phyloP scores from a whole-genome alignment of 2,797 vertebrate species.

The Hyperoplus immaculatus region DNA sequence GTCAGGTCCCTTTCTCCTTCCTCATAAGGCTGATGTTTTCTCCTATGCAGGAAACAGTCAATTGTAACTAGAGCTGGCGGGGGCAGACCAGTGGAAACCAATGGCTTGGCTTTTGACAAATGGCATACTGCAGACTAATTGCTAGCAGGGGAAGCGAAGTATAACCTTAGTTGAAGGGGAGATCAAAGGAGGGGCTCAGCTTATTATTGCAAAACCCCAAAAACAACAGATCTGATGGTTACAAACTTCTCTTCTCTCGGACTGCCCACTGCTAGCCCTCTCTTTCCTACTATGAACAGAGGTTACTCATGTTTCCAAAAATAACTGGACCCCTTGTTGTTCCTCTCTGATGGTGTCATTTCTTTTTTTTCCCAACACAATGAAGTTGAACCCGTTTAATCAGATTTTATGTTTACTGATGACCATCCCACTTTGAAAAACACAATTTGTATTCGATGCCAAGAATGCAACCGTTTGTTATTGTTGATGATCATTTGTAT shows the following conservation, averaged over 20 bases:
- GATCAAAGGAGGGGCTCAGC: slow-evolving; percentile 61
- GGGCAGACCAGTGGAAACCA: slow-evolving; percentile 70
- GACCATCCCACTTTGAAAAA: slow-evolving; percentile 25
- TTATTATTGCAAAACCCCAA: slow-evolving; percentile 68
- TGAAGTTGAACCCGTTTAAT: slow-evolving; percentile 20
- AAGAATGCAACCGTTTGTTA: slow-evolving; percentile 45
- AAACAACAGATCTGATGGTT: slow-evolving; percentile 70
- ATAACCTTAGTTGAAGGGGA: slow-evolving; percentile 65
- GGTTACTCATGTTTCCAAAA: slow-evolving; percentile 51
- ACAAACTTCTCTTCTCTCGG: slow-evolving; percentile 32
- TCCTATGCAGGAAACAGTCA: slow-evolving; percentile 78
- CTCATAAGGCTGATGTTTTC: slow-evolving; percentile 63
- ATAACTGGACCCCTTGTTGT: slow-evolving; percentile 29
- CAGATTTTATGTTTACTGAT: slow-evolving; percentile 25
- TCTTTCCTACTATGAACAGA: slow-evolving; percentile 24
- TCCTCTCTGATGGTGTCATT: slow-evolving; percentile 14
- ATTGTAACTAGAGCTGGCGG: slow-evolving; percentile 79
- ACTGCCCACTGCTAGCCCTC: slow-evolving; percentile 28
- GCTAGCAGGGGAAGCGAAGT: slow-evolving; percentile 80
- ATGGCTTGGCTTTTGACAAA: slow-evolving; percentile 81
- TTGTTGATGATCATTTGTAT: slow-evolving; percentile 52
- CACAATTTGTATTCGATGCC: slow-evolving; percentile 10
- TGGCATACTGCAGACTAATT: slow-evolving; percentile 82
- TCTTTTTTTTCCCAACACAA: slow-evolving; percentile 17
- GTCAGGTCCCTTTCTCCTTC: slow-evolving; percentile 50